Evolutionary conservation across 1,140 invertebrate genomes (phyloP).

Genomic region (Aphidius ervi): DNA sequence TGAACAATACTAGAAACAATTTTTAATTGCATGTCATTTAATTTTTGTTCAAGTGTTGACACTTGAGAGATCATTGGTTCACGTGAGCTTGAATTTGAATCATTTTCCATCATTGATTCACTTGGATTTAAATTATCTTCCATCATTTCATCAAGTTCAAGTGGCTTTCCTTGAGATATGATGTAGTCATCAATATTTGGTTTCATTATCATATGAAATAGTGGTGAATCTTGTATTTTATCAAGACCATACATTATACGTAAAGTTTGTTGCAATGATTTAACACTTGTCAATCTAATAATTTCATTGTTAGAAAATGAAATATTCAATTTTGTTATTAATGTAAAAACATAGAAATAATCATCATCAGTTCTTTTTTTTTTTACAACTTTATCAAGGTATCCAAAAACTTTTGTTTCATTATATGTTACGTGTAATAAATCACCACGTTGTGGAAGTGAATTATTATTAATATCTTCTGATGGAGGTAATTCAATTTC

Average conservation of each 20-base stretch:
- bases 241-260: background rate
- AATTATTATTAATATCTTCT: background rate
- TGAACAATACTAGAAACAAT: background rate
- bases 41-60: background rate
- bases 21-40: slow-evolving; percentile 11
- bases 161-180: too few species aligned
- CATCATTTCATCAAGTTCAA: too few species aligned
- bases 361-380: background rate
- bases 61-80: background rate
- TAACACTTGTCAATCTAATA: background rate
- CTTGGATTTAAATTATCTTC: too few species aligned
- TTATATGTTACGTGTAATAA: background rate
- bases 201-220: background rate
- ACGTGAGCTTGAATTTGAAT: background rate
- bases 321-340: background rate
- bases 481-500: background rate
- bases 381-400: background rate
- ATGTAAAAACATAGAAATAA: background rate
- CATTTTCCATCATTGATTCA: too few species aligned
- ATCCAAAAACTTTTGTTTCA: background rate
- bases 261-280: background rate
- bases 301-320: background rate
- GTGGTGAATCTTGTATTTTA: background rate
- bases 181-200: background rate
- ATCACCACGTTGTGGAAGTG: background rate